Evolutionary conservation across 2,888 invertebrate species (phyloP).

Genomic region (Drosophila atripex): DNA sequence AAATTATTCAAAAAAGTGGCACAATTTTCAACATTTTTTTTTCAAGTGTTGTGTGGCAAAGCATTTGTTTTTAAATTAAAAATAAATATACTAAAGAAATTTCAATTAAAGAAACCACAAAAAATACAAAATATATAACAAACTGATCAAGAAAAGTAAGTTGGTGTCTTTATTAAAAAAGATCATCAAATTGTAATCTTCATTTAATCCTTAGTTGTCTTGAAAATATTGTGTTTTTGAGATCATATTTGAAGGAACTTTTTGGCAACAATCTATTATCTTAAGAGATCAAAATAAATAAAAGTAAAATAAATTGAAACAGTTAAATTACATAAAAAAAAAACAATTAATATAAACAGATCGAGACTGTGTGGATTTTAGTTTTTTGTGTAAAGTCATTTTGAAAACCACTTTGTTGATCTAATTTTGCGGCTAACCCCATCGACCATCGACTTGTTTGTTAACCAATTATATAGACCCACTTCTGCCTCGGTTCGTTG

Average conservation of each 20-base stretch:
- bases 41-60: slow-evolving; percentile 25
- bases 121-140: not conserved
- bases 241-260: too few species aligned
- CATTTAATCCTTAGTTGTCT: too few species aligned
- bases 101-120: not conserved
- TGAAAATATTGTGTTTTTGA: too few species aligned
- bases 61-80: not conserved
- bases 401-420: not conserved
- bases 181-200: too few species aligned
- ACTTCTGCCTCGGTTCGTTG: slow-evolving; percentile 17
- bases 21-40: slow-evolving; percentile 26
- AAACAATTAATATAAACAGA: too few species aligned
- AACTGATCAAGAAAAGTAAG: slow-evolving; percentile 11
- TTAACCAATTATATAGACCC: slow-evolving; percentile 46
- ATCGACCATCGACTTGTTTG: slow-evolving; percentile 31
- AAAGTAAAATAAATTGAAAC: too few species aligned
- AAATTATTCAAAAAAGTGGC: not conserved
- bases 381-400: not conserved
- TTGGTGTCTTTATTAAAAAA: not conserved
- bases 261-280: too few species aligned
- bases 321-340: too few species aligned
- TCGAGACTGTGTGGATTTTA: too few species aligned
- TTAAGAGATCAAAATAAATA: too few species aligned
- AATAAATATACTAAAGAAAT: not conserved
- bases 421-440: slow-evolving; percentile 26